These are phyloP conservation scores for Eulimnadia texana DNA, from an alignment of 1,140 invertebrate species.

Conservation along the genomic window DNA sequence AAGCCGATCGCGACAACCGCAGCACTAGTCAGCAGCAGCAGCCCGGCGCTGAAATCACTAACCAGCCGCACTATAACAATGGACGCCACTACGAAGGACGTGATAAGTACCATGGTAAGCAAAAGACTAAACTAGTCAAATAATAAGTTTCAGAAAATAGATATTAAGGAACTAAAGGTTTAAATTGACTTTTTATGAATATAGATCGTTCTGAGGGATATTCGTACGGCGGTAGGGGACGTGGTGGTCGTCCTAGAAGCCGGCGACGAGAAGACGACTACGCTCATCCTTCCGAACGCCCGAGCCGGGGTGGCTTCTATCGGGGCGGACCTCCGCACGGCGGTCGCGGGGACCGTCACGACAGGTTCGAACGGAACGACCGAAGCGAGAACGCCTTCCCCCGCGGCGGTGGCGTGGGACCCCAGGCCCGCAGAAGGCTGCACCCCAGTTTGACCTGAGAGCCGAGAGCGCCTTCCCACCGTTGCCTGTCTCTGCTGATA, in stretches of 20 bases:
- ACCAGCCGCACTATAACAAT: neutral
- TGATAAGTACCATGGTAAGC: neutral
- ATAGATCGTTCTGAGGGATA: neutral
- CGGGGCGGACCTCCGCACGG: neutral
- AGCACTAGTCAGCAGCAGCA: neutral
- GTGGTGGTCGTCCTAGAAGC: conserved; percentile 9
- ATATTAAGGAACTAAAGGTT: too few relatives aligned
- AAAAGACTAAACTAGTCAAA: too few relatives aligned
- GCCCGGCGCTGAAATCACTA: neutral
- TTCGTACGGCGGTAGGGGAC: neutral
- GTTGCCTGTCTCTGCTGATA: conserved; percentile 42
- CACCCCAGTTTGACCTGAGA: conserved; percentile 56
- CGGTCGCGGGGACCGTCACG: conserved; percentile 28
- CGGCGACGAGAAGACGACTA: conserved; percentile 1
- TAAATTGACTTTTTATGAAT: neutral
- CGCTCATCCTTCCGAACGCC: neutral
- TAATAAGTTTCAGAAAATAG: too few relatives aligned
- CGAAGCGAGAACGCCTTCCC: neutral
- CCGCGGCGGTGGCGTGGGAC: neutral
- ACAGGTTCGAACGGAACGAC: conserved; percentile 17
- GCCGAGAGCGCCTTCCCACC: conserved; percentile 61
- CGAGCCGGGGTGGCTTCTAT: neutral
- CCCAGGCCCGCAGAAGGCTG: neutral
- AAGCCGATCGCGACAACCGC: too few relatives aligned
- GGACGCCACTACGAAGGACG: neutral